Evolutionary conservation across 2,113 vertebrate genomes (phyloP).

Genomic region (Rhinoderma darwinii): DNA sequence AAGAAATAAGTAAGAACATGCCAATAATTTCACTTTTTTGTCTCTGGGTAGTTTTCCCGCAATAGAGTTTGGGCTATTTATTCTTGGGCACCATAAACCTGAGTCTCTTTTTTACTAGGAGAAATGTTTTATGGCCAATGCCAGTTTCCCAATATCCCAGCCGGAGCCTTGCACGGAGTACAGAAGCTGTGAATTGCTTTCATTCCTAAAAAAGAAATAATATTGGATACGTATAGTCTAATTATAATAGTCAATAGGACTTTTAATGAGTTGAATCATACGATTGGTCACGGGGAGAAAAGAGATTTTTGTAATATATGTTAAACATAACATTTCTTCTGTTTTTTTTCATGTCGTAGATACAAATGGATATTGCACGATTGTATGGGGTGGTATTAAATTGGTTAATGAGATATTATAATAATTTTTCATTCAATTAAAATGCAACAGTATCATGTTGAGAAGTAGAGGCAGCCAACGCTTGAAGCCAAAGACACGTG

Average conservation of each 20-base stretch:
- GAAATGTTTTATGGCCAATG: slow-evolving; percentile 31
- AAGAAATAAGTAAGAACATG: slow-evolving; percentile 55
- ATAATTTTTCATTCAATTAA: slow-evolving; percentile 28
- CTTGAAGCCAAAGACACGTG: background rate
- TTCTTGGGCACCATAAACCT: slow-evolving; percentile 40
- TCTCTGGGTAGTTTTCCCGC: slow-evolving; percentile 33
- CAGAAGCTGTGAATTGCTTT: slow-evolving; percentile 1
- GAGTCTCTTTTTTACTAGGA: slow-evolving; percentile 30
- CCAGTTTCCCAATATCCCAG: slow-evolving; percentile 25
- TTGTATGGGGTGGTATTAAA: background rate
- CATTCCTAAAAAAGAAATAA: background rate
- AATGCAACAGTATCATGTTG: background rate
- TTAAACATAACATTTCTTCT: background rate
- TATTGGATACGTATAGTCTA: background rate
- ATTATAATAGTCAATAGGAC: background rate
- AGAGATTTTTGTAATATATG: background rate
- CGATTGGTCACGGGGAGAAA: background rate
- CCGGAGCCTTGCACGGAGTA: background rate
- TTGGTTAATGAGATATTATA: slow-evolving; percentile 20
- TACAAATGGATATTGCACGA: background rate
- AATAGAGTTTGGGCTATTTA: slow-evolving; percentile 30
- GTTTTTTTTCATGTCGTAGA: background rate
- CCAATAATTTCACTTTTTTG: slow-evolving; percentile 55
- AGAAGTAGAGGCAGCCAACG: background rate
- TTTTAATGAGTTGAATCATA: slow-evolving; percentile 23